Evolutionary conservation across 2,113 vertebrate genomes (phyloP), one percentile per base, ranked within the genome.

Genomic region (Myotis lucifugus): DNA sequence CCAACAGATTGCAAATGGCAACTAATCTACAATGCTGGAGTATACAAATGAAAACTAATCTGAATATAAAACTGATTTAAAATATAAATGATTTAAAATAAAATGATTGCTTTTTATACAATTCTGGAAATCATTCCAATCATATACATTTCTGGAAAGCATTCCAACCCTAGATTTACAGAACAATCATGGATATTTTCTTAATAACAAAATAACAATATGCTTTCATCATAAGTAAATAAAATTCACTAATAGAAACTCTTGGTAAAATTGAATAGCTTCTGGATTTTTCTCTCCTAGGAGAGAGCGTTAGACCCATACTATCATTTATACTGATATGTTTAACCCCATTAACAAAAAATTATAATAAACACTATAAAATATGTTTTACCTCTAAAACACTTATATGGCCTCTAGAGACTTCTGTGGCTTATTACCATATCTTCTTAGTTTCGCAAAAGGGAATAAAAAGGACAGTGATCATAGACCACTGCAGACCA

Each of bases 221-320:
- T 23, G 32, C 12, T 95, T 94, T 74, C 29, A 86, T 88, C 59
- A 13, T 90, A 94, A 91, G 34, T 82, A 87, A 95, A 89, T 23
- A 32, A 89, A 95, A 93, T 54, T 74, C 37, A 21, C 34, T 93
- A 88, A 34, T 74, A 34, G 92, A 97, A 97, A 74, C 27, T 37
- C 27, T 37, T 77, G 66, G 56, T 83, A 70, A 94, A 25, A 96
- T 6, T 42, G 25, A 83, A 29, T 48, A 48, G 69, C 8, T 92
- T 93, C 72, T 90, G n/a, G 37, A 78, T 93, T 92, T 96, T 85
- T 97, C 23, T 95, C 67, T 93, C 64, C 37, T 91, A 37, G 52
- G 59, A 76, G 78, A 91, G 37, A 84, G 8, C 64, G 2, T 89
- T n/a, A 73, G 83, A 92, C 66, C 46, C 66, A 3, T 37, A 66